Percentiles rank a stretch among this genome's conserved stretches.
Conservation (phyloP, 2,797 vertebrate genomes). For the Hemibagrus guttatus region DNA sequence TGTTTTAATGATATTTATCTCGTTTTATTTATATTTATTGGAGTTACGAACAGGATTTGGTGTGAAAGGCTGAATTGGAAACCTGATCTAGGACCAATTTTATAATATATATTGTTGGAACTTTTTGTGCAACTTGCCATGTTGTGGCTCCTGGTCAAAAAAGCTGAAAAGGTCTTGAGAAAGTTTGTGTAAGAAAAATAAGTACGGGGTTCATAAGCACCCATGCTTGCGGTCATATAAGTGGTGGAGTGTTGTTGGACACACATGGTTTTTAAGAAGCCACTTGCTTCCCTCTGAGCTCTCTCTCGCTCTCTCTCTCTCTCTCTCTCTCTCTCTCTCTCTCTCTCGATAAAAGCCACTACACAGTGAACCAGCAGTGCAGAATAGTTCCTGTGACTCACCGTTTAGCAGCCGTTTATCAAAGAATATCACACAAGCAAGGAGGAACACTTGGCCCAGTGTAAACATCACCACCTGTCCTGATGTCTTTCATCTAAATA, state of each 20-base stretch:
- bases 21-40: no score
- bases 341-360: slow-evolving; percentile 4
- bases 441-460: background rate
- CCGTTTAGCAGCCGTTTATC: background rate
- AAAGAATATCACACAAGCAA: background rate
- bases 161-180: slow-evolving; percentile 15
- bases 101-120: no score
- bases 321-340: background rate
- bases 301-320: background rate
- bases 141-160: slow-evolving; percentile 19
- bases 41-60: no score
- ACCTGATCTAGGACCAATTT: no score
- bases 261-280: slow-evolving; percentile 1
- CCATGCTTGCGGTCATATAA: slow-evolving; percentile 19
- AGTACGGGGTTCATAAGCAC: slow-evolving; percentile 25
- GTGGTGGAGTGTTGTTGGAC: slow-evolving; percentile 8
- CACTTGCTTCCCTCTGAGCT: background rate
- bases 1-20: no score
- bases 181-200: slow-evolving; percentile 33
- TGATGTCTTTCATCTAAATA: background rate
- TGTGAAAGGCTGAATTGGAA: no score
- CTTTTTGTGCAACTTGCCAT: slow-evolving; percentile 17
- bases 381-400: background rate
- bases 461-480: background rate
- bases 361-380: background rate